Base-by-base conservation (phyloP, 2,888 invertebrate species). In the Omphaloscelis lunosa region DNA sequence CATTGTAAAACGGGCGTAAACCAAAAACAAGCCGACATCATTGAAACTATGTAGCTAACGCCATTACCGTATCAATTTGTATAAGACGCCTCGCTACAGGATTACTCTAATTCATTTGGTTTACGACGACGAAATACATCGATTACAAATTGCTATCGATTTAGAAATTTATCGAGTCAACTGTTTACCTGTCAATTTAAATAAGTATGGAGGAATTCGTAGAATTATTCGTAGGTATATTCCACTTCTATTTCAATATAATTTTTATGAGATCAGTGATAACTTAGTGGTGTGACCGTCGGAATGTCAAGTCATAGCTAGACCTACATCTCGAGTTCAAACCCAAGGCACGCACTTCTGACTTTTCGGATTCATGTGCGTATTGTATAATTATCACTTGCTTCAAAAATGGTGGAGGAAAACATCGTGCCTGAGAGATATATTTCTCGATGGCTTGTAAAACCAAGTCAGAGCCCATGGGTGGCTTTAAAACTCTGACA, bases 31-130 rank as follows among this genome's bases (percentile, higher is more conserved):
- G 61, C 58, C 29, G 12, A 15, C 62, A 72, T 79, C 27, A 79
- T 65, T 71, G 74, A 75, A 77, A 75, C 83, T 79, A 77, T 72
- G 74, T 72, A 79, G 53, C 56, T 12, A 27, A 74, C 56, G 59
- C 51, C 65, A 79, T 77, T 79, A 85, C 15, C 51, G 53, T 77
- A 75, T 79, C 75, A 71, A 85, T 79, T 82, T 69, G 69, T 74
- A 45, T 17, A 75, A 85, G 86, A 75, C 65, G 72, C 63, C 58
- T 72, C 45, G 58, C 41, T 39, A 73, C 53, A 68, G 70, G 63
- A 62, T 85, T 83, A 77, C 67, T 70, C 59, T 75, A 79, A 79
- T 77, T 73, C 66, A n/a, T 77, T 77, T 58, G 58, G 39, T 65
- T 72, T 73, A 61, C 56, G 8, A 61, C 29, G 48, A 53, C 20